A percentile compares a stretch with the other conserved stretches of the same genome.
Conservation (phyloP, 2,113 vertebrate species). For the Coturnix japonica region DNA sequence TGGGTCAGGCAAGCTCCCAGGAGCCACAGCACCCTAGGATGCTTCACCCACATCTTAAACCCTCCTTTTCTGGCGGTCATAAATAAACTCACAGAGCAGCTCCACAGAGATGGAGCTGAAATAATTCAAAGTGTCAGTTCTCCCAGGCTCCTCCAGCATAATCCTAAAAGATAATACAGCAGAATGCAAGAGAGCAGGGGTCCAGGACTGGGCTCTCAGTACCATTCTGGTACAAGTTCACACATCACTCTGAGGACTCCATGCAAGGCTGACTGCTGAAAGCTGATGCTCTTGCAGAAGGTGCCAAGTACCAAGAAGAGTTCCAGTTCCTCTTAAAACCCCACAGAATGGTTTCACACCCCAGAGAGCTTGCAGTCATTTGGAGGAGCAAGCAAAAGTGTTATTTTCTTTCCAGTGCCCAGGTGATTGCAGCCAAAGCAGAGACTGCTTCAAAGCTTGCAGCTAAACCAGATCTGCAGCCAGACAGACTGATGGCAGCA, state of each 20-base stretch:
- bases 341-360: background rate
- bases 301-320: background rate
- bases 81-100: background rate
- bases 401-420: background rate
- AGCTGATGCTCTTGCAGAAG: background rate
- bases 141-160: background rate
- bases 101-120: background rate
- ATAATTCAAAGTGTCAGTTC: background rate
- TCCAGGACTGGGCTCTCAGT: background rate
- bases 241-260: background rate
- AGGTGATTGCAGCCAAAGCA: background rate
- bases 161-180: background rate
- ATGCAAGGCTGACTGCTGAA: background rate
- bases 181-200: background rate
- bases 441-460: no score
- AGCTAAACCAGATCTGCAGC: background rate
- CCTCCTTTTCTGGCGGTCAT: background rate
- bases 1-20: background rate
- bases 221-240: background rate
- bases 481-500: fast-evolving
- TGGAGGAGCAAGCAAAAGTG: background rate
- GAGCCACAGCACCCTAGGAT: background rate
- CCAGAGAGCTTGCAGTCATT: background rate
- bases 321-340: slow-evolving; percentile 3
- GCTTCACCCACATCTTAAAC: background rate